These are phyloP conservation scores for Hyalella azteca DNA, from an alignment of 2,888 invertebrate genomes.

Conservation along the genomic window DNA sequence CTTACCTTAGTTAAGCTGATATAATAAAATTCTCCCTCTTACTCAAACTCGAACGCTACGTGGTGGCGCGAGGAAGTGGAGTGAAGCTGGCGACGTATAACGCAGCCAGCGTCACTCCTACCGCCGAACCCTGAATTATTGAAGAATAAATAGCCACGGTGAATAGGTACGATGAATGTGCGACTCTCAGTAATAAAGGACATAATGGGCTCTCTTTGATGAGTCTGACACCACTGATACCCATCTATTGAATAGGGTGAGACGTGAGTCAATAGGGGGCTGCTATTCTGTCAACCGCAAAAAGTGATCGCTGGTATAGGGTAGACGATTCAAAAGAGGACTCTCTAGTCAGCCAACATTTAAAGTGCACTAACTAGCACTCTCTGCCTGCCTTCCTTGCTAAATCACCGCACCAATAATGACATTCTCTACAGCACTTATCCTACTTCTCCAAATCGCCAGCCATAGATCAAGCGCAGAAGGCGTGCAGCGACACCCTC, in stretches of 20 bases:
- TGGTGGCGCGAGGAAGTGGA: background rate
- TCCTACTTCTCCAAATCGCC: constrained; percentile 14
- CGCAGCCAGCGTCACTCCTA: constrained; percentile 2
- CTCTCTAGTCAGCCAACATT: background rate
- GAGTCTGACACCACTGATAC: constrained; percentile 33
- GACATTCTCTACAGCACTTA: constrained; percentile 1
- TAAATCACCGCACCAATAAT: constrained; percentile 11
- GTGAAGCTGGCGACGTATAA: background rate
- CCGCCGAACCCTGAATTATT: background rate
- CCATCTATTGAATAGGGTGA: constrained; percentile 32
- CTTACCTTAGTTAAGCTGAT: too few relatives aligned
- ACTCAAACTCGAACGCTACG: too few relatives aligned
- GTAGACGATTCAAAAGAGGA: background rate
- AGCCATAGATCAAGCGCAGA: constrained; percentile 2
- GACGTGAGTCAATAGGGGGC: constrained; percentile 18
- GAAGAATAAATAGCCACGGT: constrained; percentile 15
- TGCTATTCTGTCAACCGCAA: background rate
- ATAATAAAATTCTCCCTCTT: too few relatives aligned
- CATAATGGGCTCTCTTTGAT: constrained; percentile 26
- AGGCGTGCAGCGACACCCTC: constrained; percentile 10
- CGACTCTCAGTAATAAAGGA: constrained; percentile 28
- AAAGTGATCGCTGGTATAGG: constrained; percentile 12
- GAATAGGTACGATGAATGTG: constrained; percentile 30
- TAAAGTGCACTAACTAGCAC: constrained; percentile 13
- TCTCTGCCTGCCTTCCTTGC: background rate